Percentiles rank a stretch among this genome's conserved stretches.
These are phyloP conservation scores for Ciconia stormi DNA, from an alignment of 2,113 vertebrate genomes.

Conservation along the genomic window DNA sequence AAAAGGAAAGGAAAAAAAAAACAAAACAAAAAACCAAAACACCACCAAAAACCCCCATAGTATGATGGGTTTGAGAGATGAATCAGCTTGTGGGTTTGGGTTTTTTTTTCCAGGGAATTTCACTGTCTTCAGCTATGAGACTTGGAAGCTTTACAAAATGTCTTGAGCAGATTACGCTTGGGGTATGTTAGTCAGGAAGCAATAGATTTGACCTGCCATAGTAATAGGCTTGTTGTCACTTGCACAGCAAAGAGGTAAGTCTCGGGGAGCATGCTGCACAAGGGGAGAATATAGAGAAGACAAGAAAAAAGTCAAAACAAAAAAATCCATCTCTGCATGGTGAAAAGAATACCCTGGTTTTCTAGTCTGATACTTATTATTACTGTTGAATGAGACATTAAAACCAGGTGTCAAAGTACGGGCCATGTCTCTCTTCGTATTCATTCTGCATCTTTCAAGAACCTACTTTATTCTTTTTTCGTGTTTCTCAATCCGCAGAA, in stretches of 20 bases:
- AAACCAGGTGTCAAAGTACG: background rate
- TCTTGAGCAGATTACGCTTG: background rate
- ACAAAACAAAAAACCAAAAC: background rate
- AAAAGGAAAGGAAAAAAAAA: background rate
- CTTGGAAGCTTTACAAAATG: background rate
- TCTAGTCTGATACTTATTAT: background rate
- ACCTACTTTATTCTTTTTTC: background rate
- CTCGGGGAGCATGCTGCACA: background rate
- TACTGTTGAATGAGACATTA: background rate
- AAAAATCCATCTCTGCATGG: background rate
- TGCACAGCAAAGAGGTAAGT: background rate
- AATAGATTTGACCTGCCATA: background rate
- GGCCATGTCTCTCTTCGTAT: background rate
- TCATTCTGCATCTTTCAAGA: background rate
- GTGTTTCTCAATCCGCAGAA: background rate
- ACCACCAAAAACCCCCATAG: fast-evolving
- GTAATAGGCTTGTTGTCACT: background rate
- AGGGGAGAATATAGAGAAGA: background rate
- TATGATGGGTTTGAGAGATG: background rate
- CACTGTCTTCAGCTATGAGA: background rate
- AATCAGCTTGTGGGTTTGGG: background rate
- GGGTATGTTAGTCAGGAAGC: background rate
- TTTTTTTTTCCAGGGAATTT: background rate
- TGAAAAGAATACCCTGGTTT: background rate
- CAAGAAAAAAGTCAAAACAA: background rate